Evolutionary conservation across 2,113 vertebrate species (phyloP).

Genomic region (Tringa solitaria): DNA sequence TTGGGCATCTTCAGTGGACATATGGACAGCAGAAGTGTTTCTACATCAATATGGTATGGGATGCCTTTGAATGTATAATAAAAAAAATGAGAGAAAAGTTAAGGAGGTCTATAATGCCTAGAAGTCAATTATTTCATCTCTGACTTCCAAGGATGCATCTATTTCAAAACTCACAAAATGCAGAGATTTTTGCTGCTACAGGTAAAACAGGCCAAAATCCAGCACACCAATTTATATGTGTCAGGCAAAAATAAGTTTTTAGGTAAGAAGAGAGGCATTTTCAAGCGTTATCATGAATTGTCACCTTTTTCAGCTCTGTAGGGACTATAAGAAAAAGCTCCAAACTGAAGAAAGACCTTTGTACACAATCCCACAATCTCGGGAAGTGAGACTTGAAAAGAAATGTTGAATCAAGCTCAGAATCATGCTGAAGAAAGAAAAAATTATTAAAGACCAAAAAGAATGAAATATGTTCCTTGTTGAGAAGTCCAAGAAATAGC

Average conservation of each 20-base stretch:
- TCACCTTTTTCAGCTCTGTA: neutral
- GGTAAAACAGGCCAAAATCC: neutral
- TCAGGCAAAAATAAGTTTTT: neutral
- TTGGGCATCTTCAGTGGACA: neutral
- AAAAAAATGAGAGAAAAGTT: neutral
- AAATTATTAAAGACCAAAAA: slow-evolving; percentile 27
- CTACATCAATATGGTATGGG: neutral
- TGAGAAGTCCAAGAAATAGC: neutral
- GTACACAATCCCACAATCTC: neutral
- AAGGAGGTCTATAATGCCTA: neutral
- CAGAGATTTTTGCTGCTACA: neutral
- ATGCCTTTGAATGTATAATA: neutral
- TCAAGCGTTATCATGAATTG: neutral
- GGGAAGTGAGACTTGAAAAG: neutral
- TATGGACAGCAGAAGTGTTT: neutral
- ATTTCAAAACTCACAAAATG: neutral
- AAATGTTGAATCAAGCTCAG: neutral
- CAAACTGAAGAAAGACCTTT: neutral
- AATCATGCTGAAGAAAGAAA: neutral
- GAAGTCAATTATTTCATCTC: neutral
- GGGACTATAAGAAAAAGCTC: neutral
- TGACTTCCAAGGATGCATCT: neutral
- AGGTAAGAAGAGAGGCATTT: neutral
- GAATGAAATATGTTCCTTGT: neutral
- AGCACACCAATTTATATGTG: neutral